Evolutionary conservation across 2,888 invertebrate genomes (phyloP).

Genomic region (Apotomis betuletana): DNA sequence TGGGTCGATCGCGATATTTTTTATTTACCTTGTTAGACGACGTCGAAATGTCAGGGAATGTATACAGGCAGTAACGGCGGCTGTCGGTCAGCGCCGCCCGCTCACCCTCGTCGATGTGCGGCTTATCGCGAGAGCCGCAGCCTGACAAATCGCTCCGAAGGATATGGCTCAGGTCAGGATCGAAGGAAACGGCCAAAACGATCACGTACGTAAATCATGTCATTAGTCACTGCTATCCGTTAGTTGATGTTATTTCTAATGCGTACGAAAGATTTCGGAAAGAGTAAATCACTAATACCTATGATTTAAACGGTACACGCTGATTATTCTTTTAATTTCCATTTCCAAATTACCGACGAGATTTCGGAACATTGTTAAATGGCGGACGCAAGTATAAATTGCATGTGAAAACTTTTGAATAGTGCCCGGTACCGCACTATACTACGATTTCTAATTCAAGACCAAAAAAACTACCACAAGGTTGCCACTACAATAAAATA

Average conservation of each 20-base stretch:
- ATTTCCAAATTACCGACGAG: no score
- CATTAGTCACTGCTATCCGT: slow-evolving; percentile 1
- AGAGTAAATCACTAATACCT: no score
- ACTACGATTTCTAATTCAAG: no score
- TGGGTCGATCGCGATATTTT: no score
- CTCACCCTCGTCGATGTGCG: slow-evolving; percentile 17
- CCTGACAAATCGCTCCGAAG: slow-evolving; percentile 24
- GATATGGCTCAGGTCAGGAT: slow-evolving; percentile 4
- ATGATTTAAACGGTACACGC: no score
- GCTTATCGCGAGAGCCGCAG: neutral
- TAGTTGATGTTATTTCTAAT: neutral
- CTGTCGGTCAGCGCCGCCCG: neutral
- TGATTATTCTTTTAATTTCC: no score
- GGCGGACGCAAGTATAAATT: no score
- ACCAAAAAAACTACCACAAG: no score
- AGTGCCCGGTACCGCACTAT: neutral
- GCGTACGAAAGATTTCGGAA: neutral
- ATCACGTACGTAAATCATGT: neutral
- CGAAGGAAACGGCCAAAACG: neutral
- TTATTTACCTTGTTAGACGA: no score
- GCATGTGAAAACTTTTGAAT: neutral
- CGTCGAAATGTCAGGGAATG: no score
- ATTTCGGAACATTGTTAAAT: no score
- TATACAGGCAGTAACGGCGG: neutral
- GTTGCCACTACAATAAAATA: no score